phyloP scores from a whole-genome alignment of 1,140 invertebrate species.

The Lepidurus apus region DNA sequence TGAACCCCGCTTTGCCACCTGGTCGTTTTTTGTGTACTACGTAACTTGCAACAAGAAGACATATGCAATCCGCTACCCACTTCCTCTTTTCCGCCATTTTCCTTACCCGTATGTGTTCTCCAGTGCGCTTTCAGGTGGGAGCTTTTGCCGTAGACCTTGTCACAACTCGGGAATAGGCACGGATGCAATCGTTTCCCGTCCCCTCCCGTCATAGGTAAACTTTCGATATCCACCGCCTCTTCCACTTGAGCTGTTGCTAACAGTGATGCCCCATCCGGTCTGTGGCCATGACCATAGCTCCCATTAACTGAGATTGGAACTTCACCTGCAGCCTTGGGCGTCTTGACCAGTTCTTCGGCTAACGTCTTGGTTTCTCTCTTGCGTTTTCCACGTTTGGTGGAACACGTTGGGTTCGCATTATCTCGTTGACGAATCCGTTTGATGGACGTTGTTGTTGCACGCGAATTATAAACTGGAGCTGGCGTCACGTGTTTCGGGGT shows the following conservation, averaged over 20 bases:
- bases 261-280: not conserved
- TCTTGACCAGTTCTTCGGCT: not conserved
- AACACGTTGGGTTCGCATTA: not conserved
- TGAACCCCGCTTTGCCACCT: not conserved
- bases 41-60: not conserved
- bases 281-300: not conserved
- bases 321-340: constrained; percentile 13
- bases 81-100: not conserved
- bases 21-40: not conserved
- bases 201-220: constrained; percentile 19
- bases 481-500: constrained; percentile 2
- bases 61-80: not conserved
- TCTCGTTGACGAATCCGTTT: not conserved
- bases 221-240: constrained; percentile 4
- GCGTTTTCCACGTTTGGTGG: not conserved
- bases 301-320: constrained; percentile 4
- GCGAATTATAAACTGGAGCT: not conserved
- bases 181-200: constrained; percentile 67
- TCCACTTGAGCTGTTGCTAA: not conserved
- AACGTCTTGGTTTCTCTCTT: not conserved
- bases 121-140: constrained; percentile 89
- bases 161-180: constrained; percentile 80
- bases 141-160: constrained; percentile 92
- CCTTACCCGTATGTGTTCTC: constrained; percentile 79
- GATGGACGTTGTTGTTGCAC: not conserved